phyloP scores from a whole-genome alignment of 2,797 vertebrate genomes.

The Ctenopoma multispine region DNA sequence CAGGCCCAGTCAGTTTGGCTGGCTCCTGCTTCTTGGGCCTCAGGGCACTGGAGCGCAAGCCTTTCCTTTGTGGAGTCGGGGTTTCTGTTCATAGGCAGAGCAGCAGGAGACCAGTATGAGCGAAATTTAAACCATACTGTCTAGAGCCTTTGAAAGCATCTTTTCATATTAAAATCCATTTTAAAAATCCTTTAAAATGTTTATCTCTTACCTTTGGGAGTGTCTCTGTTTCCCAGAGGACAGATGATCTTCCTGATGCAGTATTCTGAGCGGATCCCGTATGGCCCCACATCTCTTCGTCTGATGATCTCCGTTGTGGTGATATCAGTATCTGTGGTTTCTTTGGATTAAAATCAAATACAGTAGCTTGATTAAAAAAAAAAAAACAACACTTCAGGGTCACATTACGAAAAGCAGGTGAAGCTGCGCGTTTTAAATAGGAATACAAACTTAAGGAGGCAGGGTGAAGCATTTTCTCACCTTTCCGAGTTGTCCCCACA shows the following conservation, averaged over 20 bases:
- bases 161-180: too few species aligned
- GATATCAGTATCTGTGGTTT: slow-evolving; percentile 96
- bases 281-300: slow-evolving; percentile 92
- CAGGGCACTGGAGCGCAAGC: slow-evolving; percentile 95
- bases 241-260: slow-evolving; percentile 98
- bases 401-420: not conserved
- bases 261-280: slow-evolving; percentile 96
- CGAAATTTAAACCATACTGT: too few species aligned
- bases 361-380: not conserved
- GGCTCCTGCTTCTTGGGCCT: slow-evolving; percentile 96
- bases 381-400: not conserved
- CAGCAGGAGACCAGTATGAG: too few species aligned
- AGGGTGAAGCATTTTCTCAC: slow-evolving; percentile 67
- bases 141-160: too few species aligned
- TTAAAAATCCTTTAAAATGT: not conserved
- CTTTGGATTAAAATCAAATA: slow-evolving; percentile 69
- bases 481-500: slow-evolving; percentile 93
- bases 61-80: slow-evolving; percentile 97
- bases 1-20: slow-evolving; percentile 93
- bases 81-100: slow-evolving; percentile 86
- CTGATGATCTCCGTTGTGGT: slow-evolving; percentile 98
- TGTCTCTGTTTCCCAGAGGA: slow-evolving; percentile 93
- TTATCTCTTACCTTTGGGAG: slow-evolving; percentile 89
- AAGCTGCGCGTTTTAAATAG: not conserved
- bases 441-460: not conserved